A percentile compares a stretch with the other conserved stretches of the same genome.
phyloP scores from a whole-genome alignment of 1,140 invertebrate genomes.

The Drosophila bifasciata region DNA sequence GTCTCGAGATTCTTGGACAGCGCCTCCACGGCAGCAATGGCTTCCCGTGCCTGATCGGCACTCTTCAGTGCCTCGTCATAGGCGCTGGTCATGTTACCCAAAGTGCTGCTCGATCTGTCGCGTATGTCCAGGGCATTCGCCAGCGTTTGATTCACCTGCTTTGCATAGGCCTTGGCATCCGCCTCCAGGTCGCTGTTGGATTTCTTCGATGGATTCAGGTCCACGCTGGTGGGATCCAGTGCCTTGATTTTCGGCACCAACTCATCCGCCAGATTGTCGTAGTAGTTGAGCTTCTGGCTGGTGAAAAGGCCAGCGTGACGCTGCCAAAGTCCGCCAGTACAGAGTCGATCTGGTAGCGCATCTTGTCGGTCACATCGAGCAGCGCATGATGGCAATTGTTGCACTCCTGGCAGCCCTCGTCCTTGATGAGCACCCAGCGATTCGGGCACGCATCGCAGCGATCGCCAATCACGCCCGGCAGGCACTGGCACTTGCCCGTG shows the following conservation, averaged over 20 bases:
- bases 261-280: constrained; percentile 88
- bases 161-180: constrained; percentile 86
- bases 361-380: constrained; percentile 93
- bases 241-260: constrained; percentile 88
- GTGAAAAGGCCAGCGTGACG: constrained; percentile 90
- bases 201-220: constrained; percentile 86
- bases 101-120: constrained; percentile 84
- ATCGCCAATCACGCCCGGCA: constrained; percentile 97
- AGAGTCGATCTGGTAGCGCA: constrained; percentile 87
- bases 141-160: constrained; percentile 86
- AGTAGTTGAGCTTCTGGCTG: constrained; percentile 89
- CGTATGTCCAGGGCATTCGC: constrained; percentile 85
- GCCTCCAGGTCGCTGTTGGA: constrained; percentile 86
- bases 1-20: constrained; percentile 88
- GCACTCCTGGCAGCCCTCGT: constrained; percentile 91
- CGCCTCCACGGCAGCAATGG: constrained; percentile 88
- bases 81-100: constrained; percentile 86
- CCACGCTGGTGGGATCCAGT: constrained; percentile 88
- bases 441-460: constrained; percentile 97
- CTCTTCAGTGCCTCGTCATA: constrained; percentile 85
- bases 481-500: constrained; percentile 97
- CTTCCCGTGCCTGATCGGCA: constrained; percentile 85
- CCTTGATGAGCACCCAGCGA: constrained; percentile 90
- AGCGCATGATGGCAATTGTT: constrained; percentile 95
- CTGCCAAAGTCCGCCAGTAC: constrained; percentile 89